Evolutionary conservation across 2,888 invertebrate species (phyloP), one percentile per base, ranked within the genome.

Genomic region (Eutolmus rufibarbis): DNA sequence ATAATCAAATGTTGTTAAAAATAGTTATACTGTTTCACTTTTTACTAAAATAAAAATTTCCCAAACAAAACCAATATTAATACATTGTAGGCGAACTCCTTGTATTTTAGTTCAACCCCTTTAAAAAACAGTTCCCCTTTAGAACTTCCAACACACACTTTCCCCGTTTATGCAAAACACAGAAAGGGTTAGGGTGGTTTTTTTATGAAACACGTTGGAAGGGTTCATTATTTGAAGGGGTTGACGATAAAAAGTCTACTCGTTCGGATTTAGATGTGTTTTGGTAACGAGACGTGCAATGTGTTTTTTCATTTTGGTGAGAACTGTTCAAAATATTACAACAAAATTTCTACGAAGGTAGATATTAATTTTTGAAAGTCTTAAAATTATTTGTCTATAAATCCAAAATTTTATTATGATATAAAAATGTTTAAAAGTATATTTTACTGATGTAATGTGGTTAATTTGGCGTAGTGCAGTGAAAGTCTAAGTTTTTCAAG

Each of bases 101-200:
- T 23, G 66, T 37, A 37, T 76, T 76, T 40, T 40, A 37, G 34
- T 14, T 37, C 37, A 66, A 66, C 84, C 84, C 84, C 40, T 46
- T 66, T 74, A 74, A 66, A 84, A 84, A 28, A 66, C 9, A 46
- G 2, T 85, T 85, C 74, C 74, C 74, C 82, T 51, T 82, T 57
- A n/a, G 16, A 82, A 82, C 57, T 82, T 82, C 82, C 82, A 82
- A 34, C 8, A 19, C 66, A 23, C 40, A 57, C 37, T 12, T 34
- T 66, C 34, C n/a, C 66, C 74, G 57, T 40, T 12, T 74, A 74
- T 74, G 74, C 74, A 85, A 85, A 85, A 40, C 14, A 23, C 66
- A 46, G 31, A 74, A 85, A 85, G 74, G 85, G 85, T 74, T 74
- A 74, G 74, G 85, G 51, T 40, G 85, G 12, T 40, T 74, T 74